phyloP scores from a whole-genome alignment of 2,797 vertebrate species.

The Tolypeutes matacus region DNA sequence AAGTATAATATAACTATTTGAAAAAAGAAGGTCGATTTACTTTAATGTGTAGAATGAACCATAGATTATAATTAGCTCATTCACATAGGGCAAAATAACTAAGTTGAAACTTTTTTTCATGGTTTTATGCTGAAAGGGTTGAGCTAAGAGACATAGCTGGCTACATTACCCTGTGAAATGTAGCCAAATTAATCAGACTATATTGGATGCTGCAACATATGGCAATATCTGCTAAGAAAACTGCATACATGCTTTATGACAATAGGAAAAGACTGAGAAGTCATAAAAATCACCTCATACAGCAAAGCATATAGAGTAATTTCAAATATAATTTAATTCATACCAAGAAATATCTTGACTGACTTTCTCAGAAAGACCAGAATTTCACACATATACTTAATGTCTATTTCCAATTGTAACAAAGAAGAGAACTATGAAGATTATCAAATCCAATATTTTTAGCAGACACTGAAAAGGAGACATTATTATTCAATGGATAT shows the following conservation, averaged over 20 bases:
- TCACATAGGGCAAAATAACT: not conserved
- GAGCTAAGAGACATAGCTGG: not conserved
- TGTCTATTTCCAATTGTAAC: not conserved
- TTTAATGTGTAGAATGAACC: not conserved
- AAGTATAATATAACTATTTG: not conserved
- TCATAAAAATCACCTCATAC: not conserved
- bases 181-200: not conserved
- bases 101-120: not conserved
- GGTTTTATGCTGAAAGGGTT: not conserved
- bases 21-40: not conserved
- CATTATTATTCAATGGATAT: not conserved
- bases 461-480: not conserved
- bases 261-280: not conserved
- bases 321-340: constrained; percentile 1
- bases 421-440: constrained; percentile 1
- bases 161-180: not conserved
- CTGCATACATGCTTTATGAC: not conserved
- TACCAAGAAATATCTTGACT: not conserved
- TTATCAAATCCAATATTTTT: constrained; percentile 1
- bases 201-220: not conserved
- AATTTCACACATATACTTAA: not conserved
- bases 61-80: not conserved
- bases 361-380: not conserved
- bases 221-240: not conserved
- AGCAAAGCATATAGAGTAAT: not conserved